Percentiles rank a stretch among this genome's conserved stretches.
Conservation (phyloP, 2,888 invertebrate species). For the Drosophila hamatofila region DNA sequence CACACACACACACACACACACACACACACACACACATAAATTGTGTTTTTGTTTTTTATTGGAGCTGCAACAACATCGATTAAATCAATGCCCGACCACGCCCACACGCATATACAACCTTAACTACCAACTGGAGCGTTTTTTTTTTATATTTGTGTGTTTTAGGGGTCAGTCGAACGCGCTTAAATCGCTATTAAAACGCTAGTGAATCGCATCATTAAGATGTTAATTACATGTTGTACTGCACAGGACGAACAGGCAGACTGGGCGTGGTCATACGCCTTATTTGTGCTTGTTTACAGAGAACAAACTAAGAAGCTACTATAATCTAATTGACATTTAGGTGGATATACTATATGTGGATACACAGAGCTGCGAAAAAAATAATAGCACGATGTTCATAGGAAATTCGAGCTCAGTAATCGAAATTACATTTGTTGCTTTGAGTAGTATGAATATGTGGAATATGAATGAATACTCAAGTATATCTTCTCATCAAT, state of each 20-base stretch:
- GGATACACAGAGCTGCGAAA: not conserved
- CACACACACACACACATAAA: conserved; percentile 2
- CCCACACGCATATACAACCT: conserved; percentile 6
- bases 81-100: conserved; percentile 28
- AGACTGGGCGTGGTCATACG: conserved; percentile 33
- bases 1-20: not conserved
- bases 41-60: conserved; percentile 15
- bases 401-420: not conserved
- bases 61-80: conserved; percentile 27
- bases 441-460: not conserved
- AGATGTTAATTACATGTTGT: conserved; percentile 50
- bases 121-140: conserved; percentile 1
- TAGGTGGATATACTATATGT: not conserved
- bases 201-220: conserved; percentile 59
- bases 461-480: too few relatives aligned
- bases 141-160: conserved; percentile 6
- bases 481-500: not conserved
- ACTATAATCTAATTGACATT: conserved; percentile 4
- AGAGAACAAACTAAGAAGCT: not conserved
- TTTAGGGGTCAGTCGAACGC: conserved; percentile 29
- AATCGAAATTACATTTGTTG: not conserved
- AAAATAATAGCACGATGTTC: not conserved
- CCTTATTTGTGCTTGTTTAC: conserved; percentile 9
- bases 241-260: not conserved
- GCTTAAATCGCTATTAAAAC: conserved; percentile 57